phyloP scores from a whole-genome alignment of 2,797 vertebrate genomes.

The Dicrostonyx torquatus region DNA sequence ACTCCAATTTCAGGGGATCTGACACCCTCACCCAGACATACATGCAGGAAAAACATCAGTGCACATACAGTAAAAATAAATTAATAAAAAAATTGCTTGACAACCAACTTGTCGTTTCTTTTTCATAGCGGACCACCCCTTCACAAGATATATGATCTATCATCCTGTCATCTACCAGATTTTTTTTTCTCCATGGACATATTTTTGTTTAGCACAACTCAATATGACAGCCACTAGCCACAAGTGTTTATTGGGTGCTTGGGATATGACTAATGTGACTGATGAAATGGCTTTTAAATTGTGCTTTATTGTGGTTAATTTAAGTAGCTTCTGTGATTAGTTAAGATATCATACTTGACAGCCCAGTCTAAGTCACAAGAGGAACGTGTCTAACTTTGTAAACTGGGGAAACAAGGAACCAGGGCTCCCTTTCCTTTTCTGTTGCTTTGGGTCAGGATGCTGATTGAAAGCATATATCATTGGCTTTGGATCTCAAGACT shows the following conservation, averaged over 20 bases:
- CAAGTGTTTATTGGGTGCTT: background rate
- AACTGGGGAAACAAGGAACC: background rate
- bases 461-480: background rate
- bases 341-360: background rate
- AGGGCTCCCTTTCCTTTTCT: background rate
- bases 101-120: background rate
- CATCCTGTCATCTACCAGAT: background rate
- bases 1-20: too few species aligned
- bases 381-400: background rate
- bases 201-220: background rate
- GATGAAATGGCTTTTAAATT: background rate
- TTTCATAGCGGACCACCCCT: background rate
- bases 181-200: background rate
- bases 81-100: background rate
- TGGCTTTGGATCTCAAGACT: background rate
- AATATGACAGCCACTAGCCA: background rate
- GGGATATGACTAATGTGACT: background rate
- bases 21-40: too few species aligned
- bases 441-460: background rate
- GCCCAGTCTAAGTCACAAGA: background rate
- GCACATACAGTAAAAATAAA: too few species aligned
- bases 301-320: conserved; percentile 4
- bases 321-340: background rate
- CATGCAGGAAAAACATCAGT: too few species aligned
- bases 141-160: background rate